Evolutionary conservation across 2,888 invertebrate genomes (phyloP).

Genomic region (Drosophila pegasa): DNA sequence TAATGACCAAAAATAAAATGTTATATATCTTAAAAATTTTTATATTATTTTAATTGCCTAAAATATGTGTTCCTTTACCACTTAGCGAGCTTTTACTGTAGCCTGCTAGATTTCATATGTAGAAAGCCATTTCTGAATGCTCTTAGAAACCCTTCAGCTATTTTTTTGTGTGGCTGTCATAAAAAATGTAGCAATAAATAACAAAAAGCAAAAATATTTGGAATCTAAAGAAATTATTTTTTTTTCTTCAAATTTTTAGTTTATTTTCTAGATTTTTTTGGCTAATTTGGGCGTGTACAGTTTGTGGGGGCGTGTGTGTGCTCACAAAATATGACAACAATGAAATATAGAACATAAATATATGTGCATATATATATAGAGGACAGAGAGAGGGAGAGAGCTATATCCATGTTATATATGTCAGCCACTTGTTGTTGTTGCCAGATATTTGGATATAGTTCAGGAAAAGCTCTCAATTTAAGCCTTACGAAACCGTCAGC

Average conservation of each 20-base stretch:
- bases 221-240: constrained; percentile 23
- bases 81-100: constrained; percentile 4
- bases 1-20: no score
- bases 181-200: constrained; percentile 78
- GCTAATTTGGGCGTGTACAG: constrained; percentile 51
- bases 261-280: constrained; percentile 16
- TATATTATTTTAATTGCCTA: neutral
- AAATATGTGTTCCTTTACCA: neutral
- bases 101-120: constrained; percentile 20
- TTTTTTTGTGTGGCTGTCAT: constrained; percentile 73
- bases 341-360: constrained; percentile 49
- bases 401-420: neutral
- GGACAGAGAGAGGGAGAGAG: neutral
- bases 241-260: constrained; percentile 18
- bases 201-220: constrained; percentile 45
- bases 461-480: neutral
- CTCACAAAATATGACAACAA: constrained; percentile 60
- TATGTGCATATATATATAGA: constrained; percentile 1
- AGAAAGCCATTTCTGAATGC: constrained; percentile 15
- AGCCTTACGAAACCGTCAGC: neutral
- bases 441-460: neutral
- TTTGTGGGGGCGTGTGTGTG: constrained; percentile 54
- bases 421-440: constrained; percentile 42
- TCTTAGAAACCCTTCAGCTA: constrained; percentile 50
- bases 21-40: neutral